A percentile compares a stretch with the other conserved stretches of the same genome.
Evolutionary conservation across 2,888 invertebrate genomes (phyloP).

Genomic region (Acheta domesticus): DNA sequence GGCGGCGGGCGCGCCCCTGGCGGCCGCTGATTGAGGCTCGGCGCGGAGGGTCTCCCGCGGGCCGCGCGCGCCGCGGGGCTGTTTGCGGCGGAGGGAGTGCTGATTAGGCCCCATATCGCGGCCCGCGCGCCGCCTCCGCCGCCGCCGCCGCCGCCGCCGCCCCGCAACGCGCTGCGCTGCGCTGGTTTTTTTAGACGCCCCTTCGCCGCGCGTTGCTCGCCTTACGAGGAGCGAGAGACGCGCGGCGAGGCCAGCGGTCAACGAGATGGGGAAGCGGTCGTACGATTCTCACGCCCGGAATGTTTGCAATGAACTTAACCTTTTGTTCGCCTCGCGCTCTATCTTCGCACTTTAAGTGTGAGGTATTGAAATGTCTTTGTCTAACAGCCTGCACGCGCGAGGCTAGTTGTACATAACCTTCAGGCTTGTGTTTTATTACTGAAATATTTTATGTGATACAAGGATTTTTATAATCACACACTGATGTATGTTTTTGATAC

Average conservation of each 20-base stretch:
- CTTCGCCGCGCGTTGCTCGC: neutral
- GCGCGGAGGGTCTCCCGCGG: neutral
- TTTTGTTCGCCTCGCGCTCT: too few relatives aligned
- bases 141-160: too few relatives aligned
- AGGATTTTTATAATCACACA: too few relatives aligned
- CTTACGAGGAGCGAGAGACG: neutral
- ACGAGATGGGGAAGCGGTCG: neutral
- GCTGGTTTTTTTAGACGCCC: neutral
- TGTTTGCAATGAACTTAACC: too few relatives aligned
- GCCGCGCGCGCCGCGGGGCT: neutral
- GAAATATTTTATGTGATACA: too few relatives aligned
- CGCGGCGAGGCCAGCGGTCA: neutral
- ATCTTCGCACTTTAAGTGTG: too few relatives aligned
- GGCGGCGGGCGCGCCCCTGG: neutral
- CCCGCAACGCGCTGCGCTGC: neutral
- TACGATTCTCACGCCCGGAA: neutral
- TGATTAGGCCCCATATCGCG: conserved; percentile 18
- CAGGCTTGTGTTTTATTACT: too few relatives aligned
- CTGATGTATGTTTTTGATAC: too few relatives aligned
- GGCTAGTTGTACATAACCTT: too few relatives aligned
- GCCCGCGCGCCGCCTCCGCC: neutral
- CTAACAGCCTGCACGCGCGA: too few relatives aligned
- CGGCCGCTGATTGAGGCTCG: neutral
- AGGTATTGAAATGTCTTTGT: too few relatives aligned
- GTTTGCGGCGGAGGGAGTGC: neutral